Base-by-base conservation (phyloP, 1,140 invertebrate species). In the Neuroterus valhalla region DNA sequence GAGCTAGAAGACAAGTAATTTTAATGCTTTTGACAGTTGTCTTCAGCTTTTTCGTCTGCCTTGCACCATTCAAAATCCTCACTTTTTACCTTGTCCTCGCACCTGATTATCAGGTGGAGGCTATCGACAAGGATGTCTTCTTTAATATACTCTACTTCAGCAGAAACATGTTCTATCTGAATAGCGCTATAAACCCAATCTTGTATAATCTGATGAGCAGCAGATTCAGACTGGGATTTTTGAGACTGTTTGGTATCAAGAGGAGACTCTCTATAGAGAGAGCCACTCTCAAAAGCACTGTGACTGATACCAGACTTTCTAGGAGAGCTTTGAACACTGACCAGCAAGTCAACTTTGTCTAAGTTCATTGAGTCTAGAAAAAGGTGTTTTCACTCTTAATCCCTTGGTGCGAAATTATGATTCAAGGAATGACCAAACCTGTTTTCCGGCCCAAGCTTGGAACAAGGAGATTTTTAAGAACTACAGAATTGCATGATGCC, bases 131-230 rank as follows among this genome's bases (percentile, higher is more conserved):
- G 17, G 94, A 96, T 78, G 92, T 91, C 11, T 97, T 94, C 89
- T 95, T 95, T 85, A 94, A 93, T 76, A 89, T 97, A 4, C 85
- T 97, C 1, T 96, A 95, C 83, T 95, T 96, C 83, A 94, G 94
- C 71, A 92, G 96, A 76, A 93, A 96, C n/a, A 94, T 97, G 94
- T 89, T 95, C 46, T 97, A 97, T 84, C 90, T 96, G 68, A 96
- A 97, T 84, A 96, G 95, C 0, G 95, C 95, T 8, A 90, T 96
- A 48, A 96, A 97, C 89, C 96, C 96, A 0, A 94, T 96, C 72
- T 86, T 96, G 1, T 96, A 96, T 82, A 96, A 96, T 86, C 88
- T 95, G n/a, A 95, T 95, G 94, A 96, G 94, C 23, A 95, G 94
- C 15, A 96, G 96, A 87, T 97, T 97, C 85, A 92, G 96, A 2